Conservation (phyloP, 2,888 invertebrate species). For the Ophion ventricosus region DNA sequence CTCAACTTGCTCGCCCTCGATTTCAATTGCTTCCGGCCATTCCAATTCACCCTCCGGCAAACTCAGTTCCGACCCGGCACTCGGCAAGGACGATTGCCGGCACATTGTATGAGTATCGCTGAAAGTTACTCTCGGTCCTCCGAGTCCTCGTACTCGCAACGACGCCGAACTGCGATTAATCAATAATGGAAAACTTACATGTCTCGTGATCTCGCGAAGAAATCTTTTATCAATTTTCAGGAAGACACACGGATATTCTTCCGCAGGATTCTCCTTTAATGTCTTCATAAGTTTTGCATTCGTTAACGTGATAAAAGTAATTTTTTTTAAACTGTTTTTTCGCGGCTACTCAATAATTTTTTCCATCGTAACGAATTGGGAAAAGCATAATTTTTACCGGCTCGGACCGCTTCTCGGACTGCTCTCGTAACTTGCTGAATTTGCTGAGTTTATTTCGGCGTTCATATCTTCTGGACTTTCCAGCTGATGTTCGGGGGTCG, state of each 20-base stretch:
- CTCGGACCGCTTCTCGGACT: constrained; percentile 90
- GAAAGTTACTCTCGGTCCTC: constrained; percentile 86
- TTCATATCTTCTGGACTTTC: constrained; percentile 83
- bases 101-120: constrained; percentile 86
- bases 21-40: constrained; percentile 87
- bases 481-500: constrained; percentile 86
- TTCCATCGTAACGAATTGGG: neutral
- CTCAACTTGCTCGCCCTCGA: constrained; percentile 88
- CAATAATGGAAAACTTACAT: constrained; percentile 1
- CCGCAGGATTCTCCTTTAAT: too few species aligned
- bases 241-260: too few species aligned
- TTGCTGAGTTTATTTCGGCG: constrained; percentile 79
- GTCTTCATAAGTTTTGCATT: too few species aligned
- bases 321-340: too few species aligned
- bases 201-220: neutral
- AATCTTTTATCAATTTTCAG: too few species aligned
- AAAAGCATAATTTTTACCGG: constrained; percentile 70
- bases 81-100: constrained; percentile 91
- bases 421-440: constrained; percentile 88
- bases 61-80: constrained; percentile 89
- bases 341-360: neutral
- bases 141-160: constrained; percentile 85
- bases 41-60: constrained; percentile 85
- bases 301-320: too few species aligned
- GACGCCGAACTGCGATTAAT: constrained; percentile 86